phyloP scores from a whole-genome alignment of 1,140 invertebrate genomes.

The Branchinecta lynchi region DNA sequence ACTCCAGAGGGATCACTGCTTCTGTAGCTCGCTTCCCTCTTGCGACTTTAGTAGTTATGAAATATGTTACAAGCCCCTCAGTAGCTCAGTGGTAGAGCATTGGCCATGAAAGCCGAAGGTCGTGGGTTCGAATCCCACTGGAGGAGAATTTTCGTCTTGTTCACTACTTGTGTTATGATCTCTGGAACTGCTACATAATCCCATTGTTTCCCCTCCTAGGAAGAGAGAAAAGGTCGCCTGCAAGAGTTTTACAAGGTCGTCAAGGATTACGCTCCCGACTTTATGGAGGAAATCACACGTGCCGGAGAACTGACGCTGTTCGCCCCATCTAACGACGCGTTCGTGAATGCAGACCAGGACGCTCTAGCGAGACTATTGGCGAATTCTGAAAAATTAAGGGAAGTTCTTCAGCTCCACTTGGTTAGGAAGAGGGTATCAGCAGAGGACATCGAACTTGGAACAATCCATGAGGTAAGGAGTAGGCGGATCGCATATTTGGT shows the following conservation, averaged over 20 bases:
- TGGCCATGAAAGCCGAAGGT: no score
- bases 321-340: constrained; percentile 70
- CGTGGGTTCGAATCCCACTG: no score
- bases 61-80: no score
- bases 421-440: constrained; percentile 54
- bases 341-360: constrained; percentile 41
- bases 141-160: no score
- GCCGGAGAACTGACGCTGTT: constrained; percentile 63
- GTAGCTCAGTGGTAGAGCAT: no score
- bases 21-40: no score
- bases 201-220: constrained; percentile 30
- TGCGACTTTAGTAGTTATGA: no score
- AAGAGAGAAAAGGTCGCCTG: constrained; percentile 32
- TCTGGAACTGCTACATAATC: no score
- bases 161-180: no score
- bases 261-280: constrained; percentile 35
- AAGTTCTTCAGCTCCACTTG: constrained; percentile 61
- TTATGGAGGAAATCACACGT: constrained; percentile 50
- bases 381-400: constrained; percentile 39
- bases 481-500: no score
- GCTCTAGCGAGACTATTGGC: constrained; percentile 50
- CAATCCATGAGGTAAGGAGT: neutral
- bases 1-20: no score
- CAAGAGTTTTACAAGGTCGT: constrained; percentile 29
- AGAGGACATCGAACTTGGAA: constrained; percentile 42